Evolutionary conservation across 1,140 invertebrate species (phyloP).

Genomic region (Sipha flava): DNA sequence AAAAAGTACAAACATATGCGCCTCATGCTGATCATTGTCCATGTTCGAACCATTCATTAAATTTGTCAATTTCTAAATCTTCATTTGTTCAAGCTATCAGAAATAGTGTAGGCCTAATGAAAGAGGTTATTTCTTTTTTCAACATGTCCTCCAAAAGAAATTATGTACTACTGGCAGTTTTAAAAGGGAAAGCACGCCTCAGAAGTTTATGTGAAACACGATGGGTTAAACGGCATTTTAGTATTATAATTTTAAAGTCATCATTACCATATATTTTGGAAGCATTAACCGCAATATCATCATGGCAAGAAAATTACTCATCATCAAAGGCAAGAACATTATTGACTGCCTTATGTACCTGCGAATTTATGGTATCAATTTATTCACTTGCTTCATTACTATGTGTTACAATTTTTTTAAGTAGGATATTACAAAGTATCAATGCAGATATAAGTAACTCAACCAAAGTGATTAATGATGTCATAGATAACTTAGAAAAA

Average conservation of each 20-base stretch:
- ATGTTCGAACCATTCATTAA: background rate
- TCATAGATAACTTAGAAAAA: background rate
- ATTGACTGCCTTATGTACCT: background rate
- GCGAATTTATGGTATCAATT: background rate
- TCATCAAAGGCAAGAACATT: background rate
- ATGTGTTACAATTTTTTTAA: no score
- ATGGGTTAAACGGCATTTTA: background rate
- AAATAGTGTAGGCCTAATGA: background rate
- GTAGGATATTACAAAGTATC: no score
- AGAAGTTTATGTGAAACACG: background rate
- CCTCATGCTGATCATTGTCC: background rate
- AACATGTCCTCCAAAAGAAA: background rate
- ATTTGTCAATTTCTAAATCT: background rate
- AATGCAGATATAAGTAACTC: no score
- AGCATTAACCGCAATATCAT: background rate
- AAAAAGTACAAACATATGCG: background rate
- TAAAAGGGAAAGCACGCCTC: background rate
- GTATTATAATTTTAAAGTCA: background rate
- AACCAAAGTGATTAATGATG: background rate
- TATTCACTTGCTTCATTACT: background rate
- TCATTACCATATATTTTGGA: background rate
- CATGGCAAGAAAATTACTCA: background rate
- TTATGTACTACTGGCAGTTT: background rate
- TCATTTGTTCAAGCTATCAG: background rate
- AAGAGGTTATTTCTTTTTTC: background rate